Base-by-base conservation (phyloP, 1,140 invertebrate species). In the Polypedilum vanderplanki region DNA sequence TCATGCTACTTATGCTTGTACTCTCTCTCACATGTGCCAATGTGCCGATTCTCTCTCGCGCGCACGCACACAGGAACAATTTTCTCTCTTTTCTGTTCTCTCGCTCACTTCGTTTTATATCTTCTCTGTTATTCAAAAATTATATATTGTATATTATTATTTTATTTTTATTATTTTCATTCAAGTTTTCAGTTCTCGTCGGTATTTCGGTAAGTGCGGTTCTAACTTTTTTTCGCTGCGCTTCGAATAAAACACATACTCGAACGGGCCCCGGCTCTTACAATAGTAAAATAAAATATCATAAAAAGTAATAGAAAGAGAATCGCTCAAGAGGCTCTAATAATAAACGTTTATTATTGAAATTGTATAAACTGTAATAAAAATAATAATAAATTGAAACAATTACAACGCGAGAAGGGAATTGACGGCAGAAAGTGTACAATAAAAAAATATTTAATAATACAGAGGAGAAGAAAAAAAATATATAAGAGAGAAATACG, bases 301-400 rank as follows among this genome's bases (percentile, higher is more conserved):
- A 33, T 33, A 33, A 33, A 33, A 33, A 33, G 24, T 33, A 33
- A 33, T 33, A 33, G 24, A 33, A 33, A 33, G 24, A 33, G 24
- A 33, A 9, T 20, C 65, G 20, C 17, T 70, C 17, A 18, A 70
- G 65, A 70, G 65, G 65, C 65, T 70, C 65, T 70, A 70, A 70
- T 70, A 70, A 70, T 70, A 70, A 70, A 70, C 65, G 20, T 70
- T 70, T 20, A 70, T 70, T 70, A 70, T 70, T 70, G 65, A 70
- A 70, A 70, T 33, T 70, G 65, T 70, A 70, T 70, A 20, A 70
- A 70, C 65, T 70, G 17, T 70, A 70, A 70, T 70, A 70, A 70
- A 70, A 70, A 70, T 70, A 70, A 70, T 18, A 70, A 70, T 70
- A 70, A 70, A 70, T 70, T 70, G 65, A 70, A 70, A 70, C 65